Evolutionary conservation across 2,888 invertebrate genomes (phyloP).

Genomic region (Iselma pallidipennis): DNA sequence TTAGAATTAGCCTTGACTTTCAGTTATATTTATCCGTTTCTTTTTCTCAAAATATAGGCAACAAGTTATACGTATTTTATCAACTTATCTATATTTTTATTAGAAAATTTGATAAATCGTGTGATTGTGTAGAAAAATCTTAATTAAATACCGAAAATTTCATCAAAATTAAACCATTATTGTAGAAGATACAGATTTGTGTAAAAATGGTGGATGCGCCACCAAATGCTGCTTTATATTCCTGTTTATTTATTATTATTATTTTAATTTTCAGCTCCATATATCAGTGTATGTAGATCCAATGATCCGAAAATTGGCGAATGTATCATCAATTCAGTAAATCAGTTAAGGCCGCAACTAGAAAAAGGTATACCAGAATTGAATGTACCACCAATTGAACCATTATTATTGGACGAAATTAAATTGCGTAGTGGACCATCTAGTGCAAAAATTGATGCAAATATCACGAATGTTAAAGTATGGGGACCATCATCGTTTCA

Average conservation of each 20-base stretch:
- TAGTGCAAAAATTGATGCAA: slow-evolving; percentile 58
- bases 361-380: slow-evolving; percentile 59
- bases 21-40: too few species aligned
- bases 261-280: slow-evolving; percentile 43
- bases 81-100: too few species aligned
- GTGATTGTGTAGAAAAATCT: too few species aligned
- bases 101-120: too few species aligned
- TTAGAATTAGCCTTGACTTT: too few species aligned
- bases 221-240: too few species aligned
- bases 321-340: slow-evolving; percentile 52
- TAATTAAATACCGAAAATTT: too few species aligned
- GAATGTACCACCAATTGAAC: slow-evolving; percentile 60
- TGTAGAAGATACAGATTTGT: too few species aligned
- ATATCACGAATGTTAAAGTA: slow-evolving; percentile 65
- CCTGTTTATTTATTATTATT: too few species aligned
- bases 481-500: slow-evolving; percentile 65
- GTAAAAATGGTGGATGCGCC: not conserved
- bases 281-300: slow-evolving; percentile 49
- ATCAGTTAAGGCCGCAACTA: slow-evolving; percentile 48
- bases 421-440: slow-evolving; percentile 48
- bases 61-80: too few species aligned
- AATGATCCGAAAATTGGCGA: slow-evolving; percentile 48
- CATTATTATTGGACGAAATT: slow-evolving; percentile 50
- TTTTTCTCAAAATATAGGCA: too few species aligned
- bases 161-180: too few species aligned